Evolutionary conservation across 2,888 invertebrate species (phyloP).

Genomic region (Thumatha senex): DNA sequence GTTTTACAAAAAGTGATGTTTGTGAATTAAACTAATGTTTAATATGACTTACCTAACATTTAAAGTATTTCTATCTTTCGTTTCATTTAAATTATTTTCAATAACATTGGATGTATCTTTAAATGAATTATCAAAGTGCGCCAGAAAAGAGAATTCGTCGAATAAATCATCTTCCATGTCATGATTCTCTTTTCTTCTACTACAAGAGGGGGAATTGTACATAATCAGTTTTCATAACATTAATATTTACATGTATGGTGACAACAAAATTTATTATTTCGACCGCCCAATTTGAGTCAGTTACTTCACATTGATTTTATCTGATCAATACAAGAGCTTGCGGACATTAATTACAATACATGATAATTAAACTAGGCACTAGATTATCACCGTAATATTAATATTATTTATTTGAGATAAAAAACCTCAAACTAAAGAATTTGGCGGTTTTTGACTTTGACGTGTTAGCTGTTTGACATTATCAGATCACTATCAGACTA

Average conservation of each 20-base stretch:
- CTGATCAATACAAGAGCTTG: too few species aligned
- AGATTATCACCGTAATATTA: too few species aligned
- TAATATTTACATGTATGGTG: neutral
- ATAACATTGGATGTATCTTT: constrained; percentile 45
- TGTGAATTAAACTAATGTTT: neutral
- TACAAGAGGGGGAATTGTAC: constrained; percentile 37
- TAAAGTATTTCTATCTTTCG: constrained; percentile 52
- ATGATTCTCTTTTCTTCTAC: constrained; percentile 42
- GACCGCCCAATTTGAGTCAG: too few species aligned
- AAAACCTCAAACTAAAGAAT: neutral
- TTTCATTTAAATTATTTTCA: constrained; percentile 48
- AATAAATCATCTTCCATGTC: constrained; percentile 64
- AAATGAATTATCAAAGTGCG: constrained; percentile 63
- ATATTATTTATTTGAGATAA: too few species aligned
- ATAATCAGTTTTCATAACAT: constrained; percentile 32
- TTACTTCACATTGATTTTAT: too few species aligned
- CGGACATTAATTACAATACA: too few species aligned
- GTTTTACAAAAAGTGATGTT: too few species aligned
- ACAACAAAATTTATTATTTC: too few species aligned
- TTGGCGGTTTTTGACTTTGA: constrained; percentile 4
- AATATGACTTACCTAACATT: constrained; percentile 62
- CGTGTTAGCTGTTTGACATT: too few species aligned
- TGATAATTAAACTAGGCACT: too few species aligned
- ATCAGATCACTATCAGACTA: too few species aligned
- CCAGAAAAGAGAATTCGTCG: constrained; percentile 67